A percentile compares a stretch with the other conserved stretches of the same genome.
Conservation (phyloP, 2,113 vertebrate species). For the Peucedramus taeniatus region DNA sequence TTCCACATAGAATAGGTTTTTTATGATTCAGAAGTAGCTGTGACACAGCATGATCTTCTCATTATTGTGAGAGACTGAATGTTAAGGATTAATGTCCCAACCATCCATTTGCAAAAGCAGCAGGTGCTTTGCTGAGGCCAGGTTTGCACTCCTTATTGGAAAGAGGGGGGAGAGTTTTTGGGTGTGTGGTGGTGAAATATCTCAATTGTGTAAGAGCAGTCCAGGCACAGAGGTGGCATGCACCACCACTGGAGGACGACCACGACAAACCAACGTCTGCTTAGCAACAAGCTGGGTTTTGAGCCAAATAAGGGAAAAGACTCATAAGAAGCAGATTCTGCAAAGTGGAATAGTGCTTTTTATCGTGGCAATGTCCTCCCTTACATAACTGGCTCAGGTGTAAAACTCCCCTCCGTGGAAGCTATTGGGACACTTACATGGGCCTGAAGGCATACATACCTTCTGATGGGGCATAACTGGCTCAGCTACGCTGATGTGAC, state of each 20-base stretch:
- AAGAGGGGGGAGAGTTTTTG: background rate
- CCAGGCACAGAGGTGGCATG: background rate
- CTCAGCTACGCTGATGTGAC: background rate
- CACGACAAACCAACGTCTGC: background rate
- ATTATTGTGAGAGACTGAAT: background rate
- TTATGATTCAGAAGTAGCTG: background rate
- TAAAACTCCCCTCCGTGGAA: background rate
- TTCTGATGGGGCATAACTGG: background rate
- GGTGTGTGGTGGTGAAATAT: background rate
- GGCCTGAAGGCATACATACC: background rate
- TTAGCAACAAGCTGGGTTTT: background rate
- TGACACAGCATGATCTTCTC: background rate
- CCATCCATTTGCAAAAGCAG: background rate
- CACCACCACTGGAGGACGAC: background rate
- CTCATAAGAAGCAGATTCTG: background rate
- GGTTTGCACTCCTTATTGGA: no score
- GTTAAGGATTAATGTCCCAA: background rate
- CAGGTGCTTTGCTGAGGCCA: background rate
- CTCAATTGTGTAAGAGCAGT: background rate
- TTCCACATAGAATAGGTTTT: background rate
- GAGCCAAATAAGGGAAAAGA: background rate
- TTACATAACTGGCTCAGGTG: background rate
- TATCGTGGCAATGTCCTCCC: background rate
- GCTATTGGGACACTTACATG: accelerated
- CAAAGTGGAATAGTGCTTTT: background rate